Conservation (phyloP, 2,888 invertebrate species). For the Ormyrus nitidulus region DNA sequence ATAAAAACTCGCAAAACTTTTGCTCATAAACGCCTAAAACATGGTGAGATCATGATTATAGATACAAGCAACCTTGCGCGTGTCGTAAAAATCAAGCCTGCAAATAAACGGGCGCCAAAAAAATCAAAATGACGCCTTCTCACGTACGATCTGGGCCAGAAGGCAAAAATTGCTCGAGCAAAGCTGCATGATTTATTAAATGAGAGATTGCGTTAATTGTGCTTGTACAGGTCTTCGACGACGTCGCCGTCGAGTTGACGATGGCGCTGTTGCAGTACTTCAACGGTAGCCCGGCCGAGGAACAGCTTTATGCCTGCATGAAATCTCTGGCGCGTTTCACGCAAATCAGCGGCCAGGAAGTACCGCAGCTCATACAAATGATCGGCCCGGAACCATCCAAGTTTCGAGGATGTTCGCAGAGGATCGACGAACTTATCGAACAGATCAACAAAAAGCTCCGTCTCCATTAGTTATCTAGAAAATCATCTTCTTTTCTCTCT, state of each 20-base stretch:
- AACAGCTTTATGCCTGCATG: conserved; percentile 86
- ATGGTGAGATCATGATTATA: too few relatives aligned
- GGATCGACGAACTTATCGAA: conserved; percentile 89
- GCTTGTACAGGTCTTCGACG: conserved; percentile 88
- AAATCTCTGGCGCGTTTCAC: conserved; percentile 85
- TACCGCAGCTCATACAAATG: conserved; percentile 92
- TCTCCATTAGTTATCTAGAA: conserved; percentile 60
- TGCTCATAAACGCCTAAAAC: too few relatives aligned
- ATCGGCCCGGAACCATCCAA: conserved; percentile 91
- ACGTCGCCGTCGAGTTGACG: conserved; percentile 92
- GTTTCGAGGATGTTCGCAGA: conserved; percentile 87
- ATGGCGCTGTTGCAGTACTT: conserved; percentile 95
- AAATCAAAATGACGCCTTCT: too few relatives aligned
- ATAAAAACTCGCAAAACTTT: too few relatives aligned
- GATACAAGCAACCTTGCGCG: too few relatives aligned
- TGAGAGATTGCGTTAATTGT: not conserved
- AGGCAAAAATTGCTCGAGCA: too few relatives aligned
- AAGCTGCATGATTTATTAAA: too few relatives aligned
- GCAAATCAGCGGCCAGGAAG: conserved; percentile 87
- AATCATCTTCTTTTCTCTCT: not conserved
- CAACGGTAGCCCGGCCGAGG: conserved; percentile 87
- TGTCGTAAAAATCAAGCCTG: too few relatives aligned
- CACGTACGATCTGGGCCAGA: too few relatives aligned
- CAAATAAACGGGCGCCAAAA: too few relatives aligned
- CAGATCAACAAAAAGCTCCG: conserved; percentile 83